These are phyloP conservation scores for Drosophila guanche DNA, from an alignment of 1,140 invertebrate species.

Conservation along the genomic window DNA sequence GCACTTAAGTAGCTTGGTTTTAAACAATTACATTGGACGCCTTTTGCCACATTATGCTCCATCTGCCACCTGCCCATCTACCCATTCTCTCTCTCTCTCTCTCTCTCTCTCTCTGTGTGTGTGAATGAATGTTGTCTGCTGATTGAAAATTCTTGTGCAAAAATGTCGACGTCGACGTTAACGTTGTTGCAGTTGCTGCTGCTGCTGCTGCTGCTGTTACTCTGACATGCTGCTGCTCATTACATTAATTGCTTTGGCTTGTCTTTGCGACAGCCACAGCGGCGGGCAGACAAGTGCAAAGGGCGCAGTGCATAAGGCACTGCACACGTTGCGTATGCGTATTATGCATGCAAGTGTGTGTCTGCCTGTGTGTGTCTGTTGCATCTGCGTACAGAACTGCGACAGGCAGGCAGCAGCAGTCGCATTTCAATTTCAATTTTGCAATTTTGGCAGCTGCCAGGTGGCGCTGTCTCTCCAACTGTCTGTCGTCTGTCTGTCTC, in stretches of 20 bases:
- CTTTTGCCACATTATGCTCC: constrained; percentile 68
- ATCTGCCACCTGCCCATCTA: not conserved
- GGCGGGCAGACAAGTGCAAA: constrained; percentile 9
- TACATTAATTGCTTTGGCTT: constrained; percentile 82
- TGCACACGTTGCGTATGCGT: constrained; percentile 74
- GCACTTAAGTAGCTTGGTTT: constrained; percentile 79
- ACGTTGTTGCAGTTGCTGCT: constrained; percentile 60
- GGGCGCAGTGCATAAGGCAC: constrained; percentile 19
- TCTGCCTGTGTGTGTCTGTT: constrained; percentile 6
- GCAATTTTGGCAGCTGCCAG: constrained; percentile 81
- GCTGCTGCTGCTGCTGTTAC: constrained; percentile 48
- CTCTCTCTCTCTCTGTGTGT: not conserved
- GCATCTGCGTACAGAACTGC: constrained; percentile 1
- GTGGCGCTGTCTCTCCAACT: constrained; percentile 79
- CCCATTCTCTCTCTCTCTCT: not conserved
- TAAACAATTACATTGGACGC: constrained; percentile 79
- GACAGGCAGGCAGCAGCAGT: constrained; percentile 55
- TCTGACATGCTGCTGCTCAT: constrained; percentile 78
- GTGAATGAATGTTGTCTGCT: constrained; percentile 57
- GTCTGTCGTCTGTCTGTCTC: constrained; percentile 38
- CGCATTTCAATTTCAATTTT: constrained; percentile 82
- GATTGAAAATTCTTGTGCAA: constrained; percentile 82
- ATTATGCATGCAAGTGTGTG: constrained; percentile 69
- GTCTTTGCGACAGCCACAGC: constrained; percentile 74
- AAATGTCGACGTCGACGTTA: constrained; percentile 74